phyloP scores from a whole-genome alignment of 2,113 vertebrate species.

The Rhipidura dahli region DNA sequence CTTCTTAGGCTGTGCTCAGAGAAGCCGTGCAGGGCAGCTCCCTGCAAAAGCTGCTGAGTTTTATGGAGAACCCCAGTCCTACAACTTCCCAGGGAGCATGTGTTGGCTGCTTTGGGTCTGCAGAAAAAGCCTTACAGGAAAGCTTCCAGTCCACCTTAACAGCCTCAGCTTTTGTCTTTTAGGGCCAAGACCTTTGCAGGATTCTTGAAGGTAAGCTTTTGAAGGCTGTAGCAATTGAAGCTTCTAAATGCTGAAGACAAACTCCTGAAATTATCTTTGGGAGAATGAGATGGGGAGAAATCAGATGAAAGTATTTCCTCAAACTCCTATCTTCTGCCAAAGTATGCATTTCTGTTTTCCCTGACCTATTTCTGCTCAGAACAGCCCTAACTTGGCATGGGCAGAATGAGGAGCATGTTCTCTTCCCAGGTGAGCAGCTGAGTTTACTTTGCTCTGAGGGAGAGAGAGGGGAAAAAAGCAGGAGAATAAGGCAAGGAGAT shows the following conservation, averaged over 20 bases:
- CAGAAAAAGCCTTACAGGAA: not conserved
- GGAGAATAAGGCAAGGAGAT: not conserved
- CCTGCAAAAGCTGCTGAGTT: not conserved
- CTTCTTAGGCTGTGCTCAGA: not conserved
- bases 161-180: not conserved
- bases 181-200: not conserved
- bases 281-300: not conserved
- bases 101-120: not conserved
- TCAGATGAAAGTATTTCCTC: conserved; percentile 14
- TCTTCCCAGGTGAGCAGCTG: not conserved
- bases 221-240: not conserved
- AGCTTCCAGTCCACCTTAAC: not conserved
- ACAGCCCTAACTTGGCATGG: not conserved
- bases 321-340: not conserved
- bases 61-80: not conserved
- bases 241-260: not conserved
- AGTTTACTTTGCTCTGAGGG: not conserved
- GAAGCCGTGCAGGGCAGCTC: not conserved
- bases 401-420: not conserved
- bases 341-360: not conserved
- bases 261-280: not conserved
- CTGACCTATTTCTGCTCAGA: not conserved
- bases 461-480: not conserved
- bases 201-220: not conserved
- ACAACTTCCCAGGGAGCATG: fast-evolving